A percentile compares a stretch with the other conserved stretches of the same genome.
phyloP scores from a whole-genome alignment of 1,140 invertebrate genomes.

The Drosophila orena region DNA sequence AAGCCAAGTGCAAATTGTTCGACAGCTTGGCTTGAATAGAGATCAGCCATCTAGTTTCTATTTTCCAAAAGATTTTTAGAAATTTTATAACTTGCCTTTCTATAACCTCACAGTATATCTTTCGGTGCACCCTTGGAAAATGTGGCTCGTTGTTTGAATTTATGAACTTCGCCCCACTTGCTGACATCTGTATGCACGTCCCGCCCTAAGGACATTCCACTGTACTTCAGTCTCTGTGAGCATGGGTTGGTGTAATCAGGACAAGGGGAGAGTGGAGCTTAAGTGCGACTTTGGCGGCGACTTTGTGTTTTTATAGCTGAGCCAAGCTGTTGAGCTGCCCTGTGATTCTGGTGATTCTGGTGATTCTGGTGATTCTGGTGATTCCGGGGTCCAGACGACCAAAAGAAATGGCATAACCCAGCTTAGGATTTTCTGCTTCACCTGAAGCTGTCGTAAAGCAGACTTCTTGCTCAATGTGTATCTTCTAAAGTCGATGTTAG shows the following conservation, averaged over 20 bases:
- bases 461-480: constrained; percentile 15
- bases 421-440: constrained; percentile 24
- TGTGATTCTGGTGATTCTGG: constrained; percentile 4
- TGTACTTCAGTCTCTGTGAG: constrained; percentile 17
- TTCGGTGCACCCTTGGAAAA: constrained; percentile 29
- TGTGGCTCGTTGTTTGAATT: constrained; percentile 56
- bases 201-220: constrained; percentile 22
- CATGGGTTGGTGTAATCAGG: constrained; percentile 18
- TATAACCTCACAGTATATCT: neutral
- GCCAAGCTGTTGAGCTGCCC: constrained; percentile 74
- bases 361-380: constrained; percentile 2
- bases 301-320: constrained; percentile 68
- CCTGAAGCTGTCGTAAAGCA: constrained; percentile 40
- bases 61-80: too few relatives aligned
- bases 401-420: constrained; percentile 47
- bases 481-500: constrained; percentile 17
- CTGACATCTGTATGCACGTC: constrained; percentile 64
- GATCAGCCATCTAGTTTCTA: too few relatives aligned
- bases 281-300: constrained; percentile 68
- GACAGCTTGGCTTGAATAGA: too few relatives aligned
- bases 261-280: constrained; percentile 37
- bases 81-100: too few relatives aligned
- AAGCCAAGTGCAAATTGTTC: too few relatives aligned
- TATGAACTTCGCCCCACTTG: constrained; percentile 65
- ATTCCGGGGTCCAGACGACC: constrained; percentile 6